Evolutionary conservation across 2,888 invertebrate species (phyloP).

Genomic region (Strigamia crassipes): DNA sequence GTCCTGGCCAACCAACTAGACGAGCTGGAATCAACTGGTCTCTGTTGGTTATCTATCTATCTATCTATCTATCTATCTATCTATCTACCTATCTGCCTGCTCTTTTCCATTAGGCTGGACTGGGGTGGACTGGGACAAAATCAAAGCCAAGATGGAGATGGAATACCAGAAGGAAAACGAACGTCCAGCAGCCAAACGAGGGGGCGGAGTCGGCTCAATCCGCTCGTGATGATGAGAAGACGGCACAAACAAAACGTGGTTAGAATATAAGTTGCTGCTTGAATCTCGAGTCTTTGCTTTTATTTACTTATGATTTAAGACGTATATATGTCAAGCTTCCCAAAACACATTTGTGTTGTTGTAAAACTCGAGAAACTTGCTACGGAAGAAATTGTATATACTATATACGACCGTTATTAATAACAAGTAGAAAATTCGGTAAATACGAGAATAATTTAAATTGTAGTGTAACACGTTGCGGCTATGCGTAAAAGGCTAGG

Average conservation of each 20-base stretch:
- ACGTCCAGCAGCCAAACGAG: constrained; percentile 45
- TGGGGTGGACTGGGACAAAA: constrained; percentile 61
- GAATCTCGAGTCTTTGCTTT: constrained; percentile 17
- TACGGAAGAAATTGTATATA: not conserved
- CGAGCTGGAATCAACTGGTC: not conserved
- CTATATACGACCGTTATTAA: too few relatives aligned
- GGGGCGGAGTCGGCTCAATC: not conserved
- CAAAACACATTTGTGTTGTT: too few relatives aligned
- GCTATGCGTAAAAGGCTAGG: constrained; percentile 1
- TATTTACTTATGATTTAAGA: constrained; percentile 34
- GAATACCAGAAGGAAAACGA: constrained; percentile 58
- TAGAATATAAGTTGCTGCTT: constrained; percentile 22
- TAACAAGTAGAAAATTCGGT: not conserved
- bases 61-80: not conserved
- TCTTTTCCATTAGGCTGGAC: constrained; percentile 60
- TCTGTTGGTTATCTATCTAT: not conserved
- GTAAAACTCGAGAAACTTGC: not conserved
- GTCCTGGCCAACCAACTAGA: constrained; percentile 25
- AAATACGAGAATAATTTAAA: not conserved
- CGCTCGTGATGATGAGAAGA: constrained; percentile 36
- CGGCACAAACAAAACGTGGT: constrained; percentile 38
- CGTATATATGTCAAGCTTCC: not conserved
- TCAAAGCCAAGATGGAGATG: constrained; percentile 61
- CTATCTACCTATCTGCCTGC: constrained; percentile 42
- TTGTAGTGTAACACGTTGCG: not conserved